Conservation (phyloP, 2,797 vertebrate species). For the Tenualosa thibaudeaui region DNA sequence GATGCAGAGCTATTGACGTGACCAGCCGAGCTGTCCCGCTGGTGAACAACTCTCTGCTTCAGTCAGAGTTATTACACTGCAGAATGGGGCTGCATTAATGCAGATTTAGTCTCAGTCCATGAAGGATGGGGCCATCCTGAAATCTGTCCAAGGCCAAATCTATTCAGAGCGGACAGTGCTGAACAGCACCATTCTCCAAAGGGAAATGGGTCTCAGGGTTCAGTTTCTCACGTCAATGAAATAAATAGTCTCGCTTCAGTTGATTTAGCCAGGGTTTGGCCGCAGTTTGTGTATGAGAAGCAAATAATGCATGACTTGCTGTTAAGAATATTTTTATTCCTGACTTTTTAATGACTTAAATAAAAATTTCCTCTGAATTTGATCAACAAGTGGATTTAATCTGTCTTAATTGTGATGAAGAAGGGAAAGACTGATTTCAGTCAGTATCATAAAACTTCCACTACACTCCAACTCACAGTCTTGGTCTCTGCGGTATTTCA, state of each 20-base stretch:
- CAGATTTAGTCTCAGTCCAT: conserved; percentile 39
- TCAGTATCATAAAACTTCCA: not conserved
- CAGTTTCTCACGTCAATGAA: conserved; percentile 31
- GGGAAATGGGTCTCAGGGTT: conserved; percentile 25
- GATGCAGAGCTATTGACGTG: conserved; percentile 33
- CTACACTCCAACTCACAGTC: not conserved
- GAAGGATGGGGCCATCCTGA: conserved; percentile 35
- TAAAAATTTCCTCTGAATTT: not conserved
- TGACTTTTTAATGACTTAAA: not conserved
- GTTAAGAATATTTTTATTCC: conserved; percentile 27
- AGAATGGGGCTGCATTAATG: conserved; percentile 35
- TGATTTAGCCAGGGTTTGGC: conserved; percentile 10
- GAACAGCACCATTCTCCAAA: conserved; percentile 29
- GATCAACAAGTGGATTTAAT: not conserved
- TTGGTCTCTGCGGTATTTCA: not conserved
- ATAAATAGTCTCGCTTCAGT: conserved; percentile 37
- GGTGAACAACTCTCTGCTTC: conserved; percentile 23
- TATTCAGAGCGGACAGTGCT: conserved; percentile 34
- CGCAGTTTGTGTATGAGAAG: not conserved
- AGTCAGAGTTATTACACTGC: conserved; percentile 28
- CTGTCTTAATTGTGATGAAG: not conserved
- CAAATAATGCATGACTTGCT: conserved; percentile 34
- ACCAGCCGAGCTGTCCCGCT: conserved; percentile 19
- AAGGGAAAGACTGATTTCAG: not conserved
- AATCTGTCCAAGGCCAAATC: conserved; percentile 40